Evolutionary conservation across 2,797 vertebrate species (phyloP), one percentile per base, ranked within the genome.

Genomic region (Anabas testudineus): DNA sequence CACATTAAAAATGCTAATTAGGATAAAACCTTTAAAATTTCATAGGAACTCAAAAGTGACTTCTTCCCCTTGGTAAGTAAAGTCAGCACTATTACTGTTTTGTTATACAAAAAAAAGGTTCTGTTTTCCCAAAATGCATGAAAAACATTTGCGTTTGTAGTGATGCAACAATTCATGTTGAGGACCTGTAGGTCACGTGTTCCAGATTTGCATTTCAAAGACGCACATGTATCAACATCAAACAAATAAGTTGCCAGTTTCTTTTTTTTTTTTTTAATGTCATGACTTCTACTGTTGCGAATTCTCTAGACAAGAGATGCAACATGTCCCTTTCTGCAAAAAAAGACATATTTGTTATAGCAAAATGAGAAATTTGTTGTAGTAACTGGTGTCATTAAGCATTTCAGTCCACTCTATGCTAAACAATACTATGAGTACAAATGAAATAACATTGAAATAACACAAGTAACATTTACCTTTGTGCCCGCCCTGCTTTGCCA

Each of bases 401-500:
- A 37, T 37, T 36, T 10, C 34, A 37, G 34, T 4, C 34, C 12
- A 36, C 10, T 37, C 36, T 12, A 19, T n/a, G n/a, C 32, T 43
- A 3, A 19, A 26, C 6, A 36, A n/a, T 51, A 4, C 26, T 19
- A 53, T n/a, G 1, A 12, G 13, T 12, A 47, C 1, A 13, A 41
- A 36, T 41, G 30, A n/a, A n/a, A 5, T 30, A 28, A 32, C 3
- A 14, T 32, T 21, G 10, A 30, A 36, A 12, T 2, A 24, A 13
- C 10, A 34, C 4, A 22, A 10, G 16, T 3, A 3, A 26, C 22
- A 12, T 39, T 56, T 67, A 95, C 94, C 94, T 87, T 90, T 94
- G 71, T 94, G 94, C 10, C 95, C 95, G 0, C 95, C 95, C 74
- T 86, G 83, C 76, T 95, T 95, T 2, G 95, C 95, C 0, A 95